phyloP scores from a whole-genome alignment of 2,113 vertebrate species.

The Dendropsophus ebraccatus region DNA sequence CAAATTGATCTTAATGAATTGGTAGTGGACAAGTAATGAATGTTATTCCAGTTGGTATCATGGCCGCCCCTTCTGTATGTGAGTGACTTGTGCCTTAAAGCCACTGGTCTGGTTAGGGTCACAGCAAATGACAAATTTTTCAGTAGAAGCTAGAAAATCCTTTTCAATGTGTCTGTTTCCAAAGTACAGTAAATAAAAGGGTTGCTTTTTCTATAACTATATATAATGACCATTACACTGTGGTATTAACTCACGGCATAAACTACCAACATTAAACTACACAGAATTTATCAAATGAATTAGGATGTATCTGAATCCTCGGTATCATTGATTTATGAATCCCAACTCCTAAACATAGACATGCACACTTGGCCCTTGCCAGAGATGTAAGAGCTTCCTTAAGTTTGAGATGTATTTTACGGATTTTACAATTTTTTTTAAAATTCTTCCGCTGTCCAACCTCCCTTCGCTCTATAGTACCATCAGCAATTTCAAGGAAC shows the following conservation, averaged over 20 bases:
- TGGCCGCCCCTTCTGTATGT: not conserved
- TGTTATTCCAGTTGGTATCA: not conserved
- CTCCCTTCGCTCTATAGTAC: slow-evolving; percentile 55
- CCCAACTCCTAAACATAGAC: slow-evolving; percentile 65
- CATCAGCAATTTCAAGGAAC: slow-evolving; percentile 62
- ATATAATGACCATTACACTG: slow-evolving; percentile 36
- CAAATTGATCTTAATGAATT: not conserved
- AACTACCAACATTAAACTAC: slow-evolving; percentile 58
- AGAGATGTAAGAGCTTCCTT: slow-evolving; percentile 38
- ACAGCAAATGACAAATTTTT: not conserved
- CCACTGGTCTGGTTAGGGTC: not conserved
- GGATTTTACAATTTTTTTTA: slow-evolving; percentile 42
- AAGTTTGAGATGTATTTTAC: slow-evolving; percentile 30
- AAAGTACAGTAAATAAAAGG: slow-evolving; percentile 42
- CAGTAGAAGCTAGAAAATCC: not conserved
- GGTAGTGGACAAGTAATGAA: not conserved
- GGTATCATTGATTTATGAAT: slow-evolving; percentile 52
- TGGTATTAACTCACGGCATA: slow-evolving; percentile 57
- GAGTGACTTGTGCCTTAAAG: not conserved
- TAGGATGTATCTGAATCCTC: slow-evolving; percentile 39
- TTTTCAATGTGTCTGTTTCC: slow-evolving; percentile 2
- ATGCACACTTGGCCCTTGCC: slow-evolving; percentile 65
- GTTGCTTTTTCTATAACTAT: slow-evolving; percentile 41
- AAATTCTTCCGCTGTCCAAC: slow-evolving; percentile 64
- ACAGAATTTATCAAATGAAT: slow-evolving; percentile 60